phyloP scores from a whole-genome alignment of 2,113 vertebrate species.

The Haemorhous mexicanus region DNA sequence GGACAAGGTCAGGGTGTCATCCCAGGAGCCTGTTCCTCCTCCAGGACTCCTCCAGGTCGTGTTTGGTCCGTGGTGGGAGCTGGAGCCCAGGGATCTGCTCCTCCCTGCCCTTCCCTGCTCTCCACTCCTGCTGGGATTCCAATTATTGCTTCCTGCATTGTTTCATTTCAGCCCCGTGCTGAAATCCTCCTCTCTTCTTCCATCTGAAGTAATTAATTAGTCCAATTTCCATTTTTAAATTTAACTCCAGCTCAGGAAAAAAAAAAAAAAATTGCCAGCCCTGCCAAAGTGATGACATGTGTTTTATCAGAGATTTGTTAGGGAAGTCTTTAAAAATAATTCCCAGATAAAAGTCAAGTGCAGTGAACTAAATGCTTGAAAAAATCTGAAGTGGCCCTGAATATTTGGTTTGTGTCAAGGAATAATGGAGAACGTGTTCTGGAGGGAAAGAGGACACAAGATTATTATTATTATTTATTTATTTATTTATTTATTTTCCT shows the following conservation, averaged over 20 bases:
- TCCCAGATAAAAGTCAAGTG: background rate
- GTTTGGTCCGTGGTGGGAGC: fast-evolving
- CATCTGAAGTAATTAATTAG: conserved; percentile 21
- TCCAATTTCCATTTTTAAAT: conserved; percentile 18
- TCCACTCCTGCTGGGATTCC: background rate
- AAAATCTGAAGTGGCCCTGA: background rate
- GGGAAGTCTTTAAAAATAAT: background rate
- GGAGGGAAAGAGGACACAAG: background rate
- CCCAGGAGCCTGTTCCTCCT: background rate
- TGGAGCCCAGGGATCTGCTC: background rate
- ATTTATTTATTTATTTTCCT: background rate
- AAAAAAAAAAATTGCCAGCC: background rate
- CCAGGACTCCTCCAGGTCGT: background rate
- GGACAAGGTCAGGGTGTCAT: background rate
- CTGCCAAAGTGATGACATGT: conserved; percentile 11
- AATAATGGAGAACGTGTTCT: background rate
- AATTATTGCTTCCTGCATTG: background rate
- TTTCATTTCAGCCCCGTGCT: background rate
- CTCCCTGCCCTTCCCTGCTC: background rate
- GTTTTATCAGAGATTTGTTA: conserved; percentile 18
- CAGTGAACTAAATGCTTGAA: background rate
- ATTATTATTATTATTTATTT: background rate
- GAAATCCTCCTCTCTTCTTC: background rate
- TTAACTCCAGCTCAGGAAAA: background rate
- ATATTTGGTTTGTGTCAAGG: background rate